Base-by-base conservation (phyloP, 2,797 vertebrate species). In the Synaphobranchus kaupii region DNA sequence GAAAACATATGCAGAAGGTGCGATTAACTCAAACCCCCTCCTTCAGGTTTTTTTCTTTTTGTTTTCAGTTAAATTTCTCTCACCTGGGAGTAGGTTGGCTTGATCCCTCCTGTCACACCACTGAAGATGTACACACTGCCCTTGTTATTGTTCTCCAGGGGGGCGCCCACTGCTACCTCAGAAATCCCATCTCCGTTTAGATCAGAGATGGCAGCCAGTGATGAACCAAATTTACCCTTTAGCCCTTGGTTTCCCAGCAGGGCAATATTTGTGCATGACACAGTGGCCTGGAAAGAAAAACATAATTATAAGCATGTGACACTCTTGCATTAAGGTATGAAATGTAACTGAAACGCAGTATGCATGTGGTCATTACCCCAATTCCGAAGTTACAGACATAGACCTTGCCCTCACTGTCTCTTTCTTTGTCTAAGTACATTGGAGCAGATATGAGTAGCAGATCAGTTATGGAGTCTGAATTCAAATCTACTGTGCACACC, bases 371-470 rank as follows among this genome's bases (percentile, higher is more conserved):
- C 88, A 84, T 94, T 92, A 96, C 96, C 93, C 0, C 12, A 52
- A 0, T 0, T 8, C 0, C 25, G 80, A 94, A 0, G 52, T 0
- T 25, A 88, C 94, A 96, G 86, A 94, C 91, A 28, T 94, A 95
- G 88, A 96, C 95, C 87, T 91, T 90, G 93, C 90, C 97, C 93
- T 92, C 97, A 90, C 88, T 88, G 0, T 87, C 89, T 84, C 4
- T 58, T 12, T 91, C 94, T 60, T 0, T 91, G 93, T 91, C 94
- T 66, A 0, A 91, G 92, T 94, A 94, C 92, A 96, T 94, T 0
- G 97, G 97, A 25, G 97, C 95, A 0, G 97, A 97, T 0, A 98
- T 94, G 83, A 98, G 94, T 85, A 98, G 86, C 0, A 97, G 76
- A 56, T 97, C 95, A 0, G 95, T 91, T 48, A 0, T 84, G 1